Base-by-base conservation (phyloP, 1,140 invertebrate genomes). In the Conus ventricosus region DNA sequence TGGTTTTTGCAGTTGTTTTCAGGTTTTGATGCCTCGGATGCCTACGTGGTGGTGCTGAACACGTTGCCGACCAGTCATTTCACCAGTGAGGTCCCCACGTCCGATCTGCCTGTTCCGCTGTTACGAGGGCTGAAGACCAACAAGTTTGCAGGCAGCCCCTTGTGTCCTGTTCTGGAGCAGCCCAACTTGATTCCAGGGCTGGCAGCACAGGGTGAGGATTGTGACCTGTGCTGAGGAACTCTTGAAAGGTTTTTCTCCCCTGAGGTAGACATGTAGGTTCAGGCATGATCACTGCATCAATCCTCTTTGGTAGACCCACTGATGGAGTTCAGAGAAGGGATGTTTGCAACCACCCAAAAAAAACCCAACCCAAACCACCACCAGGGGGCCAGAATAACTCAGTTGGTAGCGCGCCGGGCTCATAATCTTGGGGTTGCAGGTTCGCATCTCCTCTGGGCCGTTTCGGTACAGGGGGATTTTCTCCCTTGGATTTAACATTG, bases 141-240 rank as follows among this genome's bases (percentile, higher is more conserved):
- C 23, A 87, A 91, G 25, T 92, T 90, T 85, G 15, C 85, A 25
- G 93, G 90, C 51, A n/a, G n/a, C 25, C 91, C 93, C 13, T 20
- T 92, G 13, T 92, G 92, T 89, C 91, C 91, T 15, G 92, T 92
- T 81, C n/a, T 95, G 20, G 94, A 94, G 88, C 94, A 95, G 81
- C 94, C 94, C 13, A 95, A 94, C 88, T 91, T 93, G 84, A 57
- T 94, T 15, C 91, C 92, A n/a, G 94, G 94, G 15, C 86, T 95
- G 10, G 91, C 94, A 53, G 94, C 94, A 13, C 93, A 94, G 87
- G 89, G 94, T 95, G 88, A 93, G n/a, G n/a, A n/a, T n/a, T 39
- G 39, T 39, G 39, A 1, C 39, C 91, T 90, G 17, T 27, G 39
- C 3, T 39, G 39, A 39, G 39, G 39, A 39, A 39, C 39, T 39